Base-by-base conservation (phyloP, 2,888 invertebrate species). In the Rhogogaster chlorosoma region DNA sequence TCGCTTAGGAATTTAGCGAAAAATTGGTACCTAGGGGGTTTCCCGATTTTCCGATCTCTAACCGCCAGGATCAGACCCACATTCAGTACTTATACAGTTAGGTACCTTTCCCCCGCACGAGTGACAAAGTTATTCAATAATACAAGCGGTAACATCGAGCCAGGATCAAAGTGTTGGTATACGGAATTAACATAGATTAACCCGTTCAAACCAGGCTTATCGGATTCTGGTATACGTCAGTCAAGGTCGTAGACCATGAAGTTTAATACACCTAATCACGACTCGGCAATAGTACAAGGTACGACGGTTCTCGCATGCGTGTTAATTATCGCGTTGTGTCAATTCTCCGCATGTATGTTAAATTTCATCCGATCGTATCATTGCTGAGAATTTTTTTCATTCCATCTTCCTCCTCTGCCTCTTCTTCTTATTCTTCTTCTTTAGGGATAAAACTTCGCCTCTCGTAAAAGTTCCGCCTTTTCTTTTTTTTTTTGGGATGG, bases 141-240 rank as follows among this genome's bases (percentile, higher is more conserved):
- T 80, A 80, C 15, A 22, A 49, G 36, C 26, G n/a, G 26, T 26
- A 29, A 42, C 67, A 83, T 67, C 26, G 64, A 67, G 67, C 26
- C 0, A 26, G 38, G 45, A 83, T 83, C 67, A 83, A 83, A 64
- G 64, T 67, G 82, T 83, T 83, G 29, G 67, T 67, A 67, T 29
- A 67, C 45, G 10, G 67, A 45, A 83, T 83, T 83, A 83, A 22
- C 64, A 83, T 83, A 83, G 67, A 83, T 83, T 67, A 83, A 64
- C 64, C 42, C 82, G 42, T 57, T 78, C 61, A 26, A 78, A 78
- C 78, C 45, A 57, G 61, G 78, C 53, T 78, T 78, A 78, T 78
- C 36, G 61, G 78, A 78, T 78, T 78, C 61, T 38, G 57, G 78
- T 78, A 38, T 77, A 38, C 77, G 49, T 53, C 77, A 53, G 53